Conservation (phyloP, 2,888 invertebrate species). For the Stenolophus ochropezus region DNA sequence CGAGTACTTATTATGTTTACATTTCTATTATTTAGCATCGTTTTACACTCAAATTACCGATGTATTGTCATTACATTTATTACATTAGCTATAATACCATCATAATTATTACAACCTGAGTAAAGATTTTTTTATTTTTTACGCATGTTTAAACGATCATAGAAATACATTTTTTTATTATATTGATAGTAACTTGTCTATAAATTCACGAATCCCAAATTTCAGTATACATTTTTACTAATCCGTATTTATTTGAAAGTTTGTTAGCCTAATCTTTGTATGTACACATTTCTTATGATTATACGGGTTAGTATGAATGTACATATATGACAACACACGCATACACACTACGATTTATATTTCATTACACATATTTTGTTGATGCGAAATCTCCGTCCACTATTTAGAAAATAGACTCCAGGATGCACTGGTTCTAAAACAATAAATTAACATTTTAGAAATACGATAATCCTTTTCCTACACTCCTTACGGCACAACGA, state of each 20-base stretch:
- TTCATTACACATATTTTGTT: constrained; percentile 10
- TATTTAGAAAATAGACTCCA: constrained; percentile 38
- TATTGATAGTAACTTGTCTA: constrained; percentile 28
- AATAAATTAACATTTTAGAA: constrained; percentile 9
- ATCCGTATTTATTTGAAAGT: neutral
- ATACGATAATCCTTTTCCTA: neutral
- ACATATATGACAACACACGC: constrained; percentile 12
- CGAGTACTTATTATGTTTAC: constrained; percentile 47
- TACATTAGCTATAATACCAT: constrained; percentile 30
- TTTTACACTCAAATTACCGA: constrained; percentile 43
- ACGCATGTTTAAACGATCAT: constrained; percentile 42
- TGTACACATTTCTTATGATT: constrained; percentile 13
- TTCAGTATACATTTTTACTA: constrained; percentile 6
- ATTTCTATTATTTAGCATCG: constrained; percentile 37
- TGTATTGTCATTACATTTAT: constrained; percentile 46
- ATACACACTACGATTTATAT: neutral
- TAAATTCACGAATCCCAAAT: constrained; percentile 15
- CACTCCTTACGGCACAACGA: constrained; percentile 29
- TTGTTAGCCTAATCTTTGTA: neutral
- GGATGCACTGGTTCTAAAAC: neutral
- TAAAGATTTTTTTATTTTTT: constrained; percentile 46
- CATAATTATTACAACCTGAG: constrained; percentile 34
- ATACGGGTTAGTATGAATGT: constrained; percentile 4
- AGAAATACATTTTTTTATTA: constrained; percentile 55
- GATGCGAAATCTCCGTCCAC: constrained; percentile 39